Evolutionary conservation across 2,113 vertebrate genomes (phyloP), one percentile per base, ranked within the genome.

Genomic region (Centropus bengalensis): DNA sequence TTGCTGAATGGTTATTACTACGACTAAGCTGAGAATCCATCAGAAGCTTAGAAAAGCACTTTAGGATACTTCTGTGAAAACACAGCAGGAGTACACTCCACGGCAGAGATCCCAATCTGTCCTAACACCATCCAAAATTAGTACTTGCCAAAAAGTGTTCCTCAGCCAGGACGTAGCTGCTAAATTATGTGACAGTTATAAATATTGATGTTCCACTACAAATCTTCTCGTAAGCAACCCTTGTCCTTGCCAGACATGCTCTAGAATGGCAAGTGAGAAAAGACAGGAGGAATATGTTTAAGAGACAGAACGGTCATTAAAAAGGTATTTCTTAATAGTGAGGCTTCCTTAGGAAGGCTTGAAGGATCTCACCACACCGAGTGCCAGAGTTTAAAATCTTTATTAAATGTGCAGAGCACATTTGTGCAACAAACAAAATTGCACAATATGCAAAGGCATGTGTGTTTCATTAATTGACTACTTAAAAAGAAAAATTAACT

Each of bases 1-100:
- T 76, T 66, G 74, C 62, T 91, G 76, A 93, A 82, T 79, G 82
- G 81, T 87, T 91, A 87, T 81, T 77, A 63, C 69, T 56, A 75
- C 18, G 28, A 86, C 80, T 86, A 93, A 92, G 78, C 22, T 28
- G 88, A 81, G 38, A 86, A 93, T 74, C 59, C 38, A 90, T 62
- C 94, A 94, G 71, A 89, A 90, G 76, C 86, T 62, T 44, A 86
- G 40, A 92, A 90, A 93, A 81, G 67, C 79, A 93, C 70, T 80
- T 67, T 38, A 66, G 86, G 47, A 74, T n/a, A 63, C 55, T 90
- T 91, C 10, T 55, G 38, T 74, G 68, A 80, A 92, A 86, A 78
- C 74, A 67, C 5, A 84, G 79, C 52, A 86, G 67, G 38, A 82
- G 10, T 20, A 60, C 3, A 0, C 38, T 54, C 88, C 24, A 20